A percentile compares a stretch with the other conserved stretches of the same genome.
Conservation (phyloP, 92 coral and sea anemone species). For the Meandrina meandrites region DNA sequence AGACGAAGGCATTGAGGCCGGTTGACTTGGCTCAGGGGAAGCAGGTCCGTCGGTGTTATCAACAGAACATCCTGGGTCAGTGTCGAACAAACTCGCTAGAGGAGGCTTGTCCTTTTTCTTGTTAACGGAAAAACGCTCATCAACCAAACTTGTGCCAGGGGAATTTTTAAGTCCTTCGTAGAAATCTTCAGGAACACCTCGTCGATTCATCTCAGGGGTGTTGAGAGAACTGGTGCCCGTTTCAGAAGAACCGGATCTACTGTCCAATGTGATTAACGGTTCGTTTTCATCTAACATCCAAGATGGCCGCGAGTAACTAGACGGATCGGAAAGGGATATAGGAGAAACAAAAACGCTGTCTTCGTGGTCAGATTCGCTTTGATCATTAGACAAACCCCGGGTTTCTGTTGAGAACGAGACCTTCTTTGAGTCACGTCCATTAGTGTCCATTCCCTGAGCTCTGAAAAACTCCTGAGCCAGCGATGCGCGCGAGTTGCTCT, state of each 20-base stretch:
- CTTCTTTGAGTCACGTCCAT: constrained; percentile 20
- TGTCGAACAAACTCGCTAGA: constrained; percentile 13
- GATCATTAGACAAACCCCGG: constrained; percentile 5
- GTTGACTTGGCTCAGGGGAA: constrained; percentile 1
- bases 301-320: not conserved
- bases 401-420: constrained; percentile 21
- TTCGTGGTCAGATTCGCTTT: not conserved
- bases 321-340: not conserved
- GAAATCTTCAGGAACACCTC: not conserved
- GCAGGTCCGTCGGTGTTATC: constrained; percentile 13
- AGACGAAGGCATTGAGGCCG: constrained; percentile 20
- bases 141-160: constrained; percentile 27
- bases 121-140: constrained; percentile 7
- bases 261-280: constrained; percentile 26
- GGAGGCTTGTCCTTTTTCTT: constrained; percentile 7
- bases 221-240: constrained; percentile 33
- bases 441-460: constrained; percentile 13
- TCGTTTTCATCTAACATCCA: constrained; percentile 35
- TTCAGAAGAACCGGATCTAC: constrained; percentile 13
- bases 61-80: not conserved
- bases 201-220: constrained; percentile 8
- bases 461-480: constrained; percentile 9
- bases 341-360: not conserved
- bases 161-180: constrained; percentile 20
- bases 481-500: constrained; percentile 5